Conservation (phyloP, 2,113 vertebrate species). For the Pica pica region DNA sequence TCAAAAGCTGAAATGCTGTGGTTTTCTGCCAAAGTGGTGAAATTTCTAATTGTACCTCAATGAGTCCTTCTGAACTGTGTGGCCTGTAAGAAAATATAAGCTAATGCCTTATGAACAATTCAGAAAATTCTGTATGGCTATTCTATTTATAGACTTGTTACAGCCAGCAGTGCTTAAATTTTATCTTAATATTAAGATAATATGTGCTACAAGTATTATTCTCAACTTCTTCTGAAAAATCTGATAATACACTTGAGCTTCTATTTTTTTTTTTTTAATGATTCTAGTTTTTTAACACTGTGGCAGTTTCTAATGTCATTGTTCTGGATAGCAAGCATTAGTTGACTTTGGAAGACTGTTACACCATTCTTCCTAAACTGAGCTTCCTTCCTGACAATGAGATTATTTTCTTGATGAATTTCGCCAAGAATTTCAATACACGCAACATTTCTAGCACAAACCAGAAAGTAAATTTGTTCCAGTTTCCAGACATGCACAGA, state of each 20-base stretch:
- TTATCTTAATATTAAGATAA: not conserved
- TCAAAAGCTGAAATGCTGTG: not conserved
- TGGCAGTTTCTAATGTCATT: not conserved
- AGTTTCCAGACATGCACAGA: not conserved
- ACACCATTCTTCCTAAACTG: not conserved
- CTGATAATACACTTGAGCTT: not conserved
- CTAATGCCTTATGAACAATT: not conserved
- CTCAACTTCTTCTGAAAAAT: not conserved
- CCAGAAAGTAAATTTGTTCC: not conserved
- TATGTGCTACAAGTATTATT: not conserved
- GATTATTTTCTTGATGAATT: conserved; percentile 35
- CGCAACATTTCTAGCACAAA: not conserved
- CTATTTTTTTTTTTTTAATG: not conserved
- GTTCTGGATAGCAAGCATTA: not conserved
- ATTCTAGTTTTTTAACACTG: not conserved
- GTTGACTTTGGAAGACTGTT: not conserved
- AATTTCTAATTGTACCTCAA: not conserved
- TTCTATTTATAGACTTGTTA: not conserved
- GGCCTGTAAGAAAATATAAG: not conserved
- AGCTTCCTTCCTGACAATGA: conserved; percentile 9
- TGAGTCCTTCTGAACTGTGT: not conserved
- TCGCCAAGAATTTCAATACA: not conserved
- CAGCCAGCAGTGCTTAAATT: not conserved
- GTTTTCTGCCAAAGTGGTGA: not conserved
- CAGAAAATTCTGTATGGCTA: not conserved